phyloP scores from a whole-genome alignment of 2,888 invertebrate genomes.

The Drosophila trichaetosa region DNA sequence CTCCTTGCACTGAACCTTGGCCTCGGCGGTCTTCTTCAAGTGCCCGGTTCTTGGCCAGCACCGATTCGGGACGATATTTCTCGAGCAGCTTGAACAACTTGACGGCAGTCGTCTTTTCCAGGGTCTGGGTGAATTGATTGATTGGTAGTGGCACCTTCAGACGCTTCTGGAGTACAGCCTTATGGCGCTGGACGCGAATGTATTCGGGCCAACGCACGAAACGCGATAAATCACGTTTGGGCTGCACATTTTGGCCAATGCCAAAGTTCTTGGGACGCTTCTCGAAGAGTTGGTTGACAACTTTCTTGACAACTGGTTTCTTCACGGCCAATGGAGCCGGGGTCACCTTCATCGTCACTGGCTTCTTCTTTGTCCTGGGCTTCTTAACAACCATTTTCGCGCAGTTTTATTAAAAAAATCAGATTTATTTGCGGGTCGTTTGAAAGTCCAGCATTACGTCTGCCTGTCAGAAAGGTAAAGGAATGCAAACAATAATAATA shows the following conservation, averaged over 20 bases:
- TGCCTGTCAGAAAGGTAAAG: slow-evolving; percentile 85
- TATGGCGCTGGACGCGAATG: slow-evolving; percentile 96
- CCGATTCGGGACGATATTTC: slow-evolving; percentile 98
- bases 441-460: slow-evolving; percentile 83
- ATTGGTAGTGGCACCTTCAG: slow-evolving; percentile 99
- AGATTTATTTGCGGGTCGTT: slow-evolving; percentile 81
- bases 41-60: slow-evolving; percentile 95
- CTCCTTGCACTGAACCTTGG: slow-evolving; percentile 94
- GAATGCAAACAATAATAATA: slow-evolving; percentile 49
- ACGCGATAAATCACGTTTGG: slow-evolving; percentile 97
- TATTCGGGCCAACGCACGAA: slow-evolving; percentile 99
- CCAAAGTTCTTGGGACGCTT: slow-evolving; percentile 98
- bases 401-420: slow-evolving; percentile 77
- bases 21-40: slow-evolving; percentile 95
- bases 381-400: slow-evolving; percentile 85
- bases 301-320: slow-evolving; percentile 95
- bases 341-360: slow-evolving; percentile 97
- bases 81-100: slow-evolving; percentile 98
- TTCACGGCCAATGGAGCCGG: slow-evolving; percentile 97
- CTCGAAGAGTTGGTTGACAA: slow-evolving; percentile 98
- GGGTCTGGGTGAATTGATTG: slow-evolving; percentile 98
- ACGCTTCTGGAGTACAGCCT: slow-evolving; percentile 88
- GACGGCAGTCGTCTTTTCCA: slow-evolving; percentile 98
- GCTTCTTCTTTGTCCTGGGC: slow-evolving; percentile 95
- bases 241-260: slow-evolving; percentile 99